Evolutionary conservation across 1,140 invertebrate species (phyloP).

Genomic region (Drosophila grimshawi): DNA sequence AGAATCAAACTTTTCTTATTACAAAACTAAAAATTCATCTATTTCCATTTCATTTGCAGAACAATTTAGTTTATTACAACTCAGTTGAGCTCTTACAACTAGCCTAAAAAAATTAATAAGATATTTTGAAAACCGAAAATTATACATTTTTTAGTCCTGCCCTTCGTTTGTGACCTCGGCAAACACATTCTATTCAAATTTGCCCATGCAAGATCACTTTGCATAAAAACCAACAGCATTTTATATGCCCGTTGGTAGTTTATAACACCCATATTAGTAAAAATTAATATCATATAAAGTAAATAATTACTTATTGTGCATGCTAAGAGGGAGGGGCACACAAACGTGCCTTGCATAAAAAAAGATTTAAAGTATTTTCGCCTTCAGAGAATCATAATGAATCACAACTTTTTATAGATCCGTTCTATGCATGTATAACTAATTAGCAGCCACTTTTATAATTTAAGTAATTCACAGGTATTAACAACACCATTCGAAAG

Average conservation of each 20-base stretch:
- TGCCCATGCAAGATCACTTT: too few relatives aligned
- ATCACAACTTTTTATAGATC: neutral
- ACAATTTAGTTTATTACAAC: too few relatives aligned
- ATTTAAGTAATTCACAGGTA: slow-evolving; percentile 44
- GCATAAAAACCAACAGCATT: too few relatives aligned
- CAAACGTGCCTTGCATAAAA: neutral
- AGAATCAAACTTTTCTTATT: too few relatives aligned
- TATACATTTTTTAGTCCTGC: slow-evolving; percentile 11
- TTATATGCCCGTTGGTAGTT: too few relatives aligned
- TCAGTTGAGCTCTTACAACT: too few relatives aligned
- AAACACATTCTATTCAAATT: too few relatives aligned
- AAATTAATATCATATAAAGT: slow-evolving; percentile 3
- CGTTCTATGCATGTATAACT: slow-evolving; percentile 2
- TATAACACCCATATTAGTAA: neutral
- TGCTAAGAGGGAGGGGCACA: too few relatives aligned
- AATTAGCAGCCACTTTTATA: slow-evolving; percentile 22
- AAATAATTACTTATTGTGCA: too few relatives aligned
- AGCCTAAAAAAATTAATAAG: neutral
- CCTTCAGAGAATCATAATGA: neutral
- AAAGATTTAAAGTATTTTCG: neutral
- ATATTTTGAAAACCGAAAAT: neutral
- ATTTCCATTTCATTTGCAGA: too few relatives aligned
- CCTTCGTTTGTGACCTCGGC: too few relatives aligned
- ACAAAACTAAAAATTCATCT: too few relatives aligned
- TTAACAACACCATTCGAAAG: slow-evolving; percentile 38